Percentiles rank a stretch among this genome's conserved stretches.
Conservation (phyloP, 2,888 invertebrate genomes). For the Caenorhabditis afra region DNA sequence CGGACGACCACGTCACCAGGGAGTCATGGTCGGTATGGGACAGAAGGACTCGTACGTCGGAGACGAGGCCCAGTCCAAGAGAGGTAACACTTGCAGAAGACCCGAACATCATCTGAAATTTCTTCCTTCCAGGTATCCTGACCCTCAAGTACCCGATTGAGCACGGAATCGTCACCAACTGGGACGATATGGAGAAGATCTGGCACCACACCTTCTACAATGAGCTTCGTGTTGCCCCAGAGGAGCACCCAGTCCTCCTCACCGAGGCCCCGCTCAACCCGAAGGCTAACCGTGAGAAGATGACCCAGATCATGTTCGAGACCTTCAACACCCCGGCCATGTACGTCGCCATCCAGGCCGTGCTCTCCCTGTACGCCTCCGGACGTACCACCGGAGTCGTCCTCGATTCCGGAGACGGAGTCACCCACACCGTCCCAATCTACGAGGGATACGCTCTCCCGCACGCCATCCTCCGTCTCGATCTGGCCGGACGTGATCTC, state of each 20-base stretch:
- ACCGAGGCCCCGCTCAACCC: conserved; percentile 95
- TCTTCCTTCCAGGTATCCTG: conserved; percentile 84
- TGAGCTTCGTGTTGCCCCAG: conserved; percentile 94
- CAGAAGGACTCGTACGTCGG: conserved; percentile 75
- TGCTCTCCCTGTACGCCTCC: conserved; percentile 92
- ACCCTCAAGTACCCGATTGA: conserved; percentile 95
- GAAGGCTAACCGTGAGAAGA: conserved; percentile 95
- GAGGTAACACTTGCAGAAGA: conserved; percentile 85
- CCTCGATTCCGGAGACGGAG: conserved; percentile 93
- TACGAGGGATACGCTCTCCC: conserved; percentile 86
- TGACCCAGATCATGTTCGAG: conserved; percentile 93
- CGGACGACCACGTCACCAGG: conserved; percentile 87
- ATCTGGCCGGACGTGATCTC: conserved; percentile 83
- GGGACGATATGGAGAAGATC: conserved; percentile 99
- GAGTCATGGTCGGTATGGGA: conserved; percentile 79
- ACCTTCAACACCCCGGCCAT: conserved; percentile 87
- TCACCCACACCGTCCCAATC: conserved; percentile 88
- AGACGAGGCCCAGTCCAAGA: conserved; percentile 82
- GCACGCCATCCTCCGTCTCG: conserved; percentile 82
- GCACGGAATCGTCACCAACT: conserved; percentile 96
- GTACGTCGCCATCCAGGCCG: conserved; percentile 91
- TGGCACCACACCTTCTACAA: conserved; percentile 99
- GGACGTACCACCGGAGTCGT: conserved; percentile 83
- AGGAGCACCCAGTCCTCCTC: conserved; percentile 93
- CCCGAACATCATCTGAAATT: not conserved